Evolutionary conservation across 2,113 vertebrate species (phyloP).

Genomic region (Solea senegalensis): DNA sequence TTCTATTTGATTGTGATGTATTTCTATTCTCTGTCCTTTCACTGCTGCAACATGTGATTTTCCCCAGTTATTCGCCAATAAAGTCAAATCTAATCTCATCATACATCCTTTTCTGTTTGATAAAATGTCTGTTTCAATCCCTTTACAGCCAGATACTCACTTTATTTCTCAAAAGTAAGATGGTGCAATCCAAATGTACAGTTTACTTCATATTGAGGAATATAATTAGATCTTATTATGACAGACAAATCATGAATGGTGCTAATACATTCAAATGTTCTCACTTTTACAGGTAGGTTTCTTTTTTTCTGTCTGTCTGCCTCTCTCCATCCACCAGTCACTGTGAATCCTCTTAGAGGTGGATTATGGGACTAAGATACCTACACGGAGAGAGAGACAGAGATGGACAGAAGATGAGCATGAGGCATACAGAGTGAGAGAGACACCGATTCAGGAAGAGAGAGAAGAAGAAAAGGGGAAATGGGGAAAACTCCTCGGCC

Average conservation of each 20-base stretch:
- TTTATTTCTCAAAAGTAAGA: not conserved
- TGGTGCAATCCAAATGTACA: not conserved
- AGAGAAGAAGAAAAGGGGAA: slow-evolving; percentile 15
- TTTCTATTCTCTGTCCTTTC: too few species aligned
- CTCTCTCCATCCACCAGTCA: slow-evolving; percentile 30
- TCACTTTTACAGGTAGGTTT: slow-evolving; percentile 3
- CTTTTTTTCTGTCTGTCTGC: slow-evolving; percentile 9
- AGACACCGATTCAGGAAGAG: slow-evolving; percentile 4
- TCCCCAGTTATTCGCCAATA: too few species aligned
- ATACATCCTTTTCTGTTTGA: not conserved
- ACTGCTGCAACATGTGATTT: too few species aligned
- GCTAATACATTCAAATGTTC: not conserved
- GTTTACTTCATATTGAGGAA: too few species aligned
- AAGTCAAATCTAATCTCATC: too few species aligned
- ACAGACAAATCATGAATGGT: too few species aligned
- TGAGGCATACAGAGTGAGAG: slow-evolving; percentile 27
- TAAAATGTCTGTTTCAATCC: too few species aligned
- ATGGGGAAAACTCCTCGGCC: slow-evolving; percentile 58
- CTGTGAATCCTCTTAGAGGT: slow-evolving; percentile 79
- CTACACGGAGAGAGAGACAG: slow-evolving; percentile 30
- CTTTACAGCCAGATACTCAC: not conserved
- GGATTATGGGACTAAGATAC: slow-evolving; percentile 80
- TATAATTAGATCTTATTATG: too few species aligned
- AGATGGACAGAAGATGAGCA: slow-evolving; percentile 13
- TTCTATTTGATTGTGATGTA: too few species aligned